Evolutionary conservation across 92 coral and sea anemone genomes (phyloP).

Genomic region (Parazoanthus darwini): DNA sequence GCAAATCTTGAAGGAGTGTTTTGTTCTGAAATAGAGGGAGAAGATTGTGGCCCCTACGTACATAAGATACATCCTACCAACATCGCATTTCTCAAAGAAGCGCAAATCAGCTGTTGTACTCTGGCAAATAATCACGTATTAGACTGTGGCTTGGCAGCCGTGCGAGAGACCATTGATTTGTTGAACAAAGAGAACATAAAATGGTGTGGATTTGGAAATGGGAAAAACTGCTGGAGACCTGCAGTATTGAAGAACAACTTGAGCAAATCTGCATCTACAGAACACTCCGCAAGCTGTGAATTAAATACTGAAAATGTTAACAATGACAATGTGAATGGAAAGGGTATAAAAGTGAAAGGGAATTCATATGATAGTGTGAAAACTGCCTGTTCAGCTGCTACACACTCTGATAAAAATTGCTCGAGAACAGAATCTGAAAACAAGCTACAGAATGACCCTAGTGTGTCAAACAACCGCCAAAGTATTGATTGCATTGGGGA

Average conservation of each 20-base stretch:
- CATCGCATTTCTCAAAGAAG: slow-evolving; percentile 30
- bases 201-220: slow-evolving; percentile 41
- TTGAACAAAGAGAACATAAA: slow-evolving; percentile 37
- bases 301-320: background rate
- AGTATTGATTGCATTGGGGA: background rate
- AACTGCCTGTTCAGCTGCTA: background rate
- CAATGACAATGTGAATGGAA: background rate
- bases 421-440: background rate
- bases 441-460: background rate
- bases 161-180: slow-evolving; percentile 25
- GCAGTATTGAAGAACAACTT: slow-evolving; percentile 3
- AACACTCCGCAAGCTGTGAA: background rate
- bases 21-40: background rate
- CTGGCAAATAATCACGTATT: slow-evolving; percentile 31
- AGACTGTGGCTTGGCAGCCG: slow-evolving; percentile 28
- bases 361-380: background rate
- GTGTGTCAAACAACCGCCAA: background rate
- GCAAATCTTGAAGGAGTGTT: slow-evolving; percentile 40
- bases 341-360: background rate
- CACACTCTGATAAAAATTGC: background rate
- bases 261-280: background rate
- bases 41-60: background rate
- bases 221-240: slow-evolving; percentile 33
- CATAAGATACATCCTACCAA: slow-evolving; percentile 32
- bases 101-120: slow-evolving; percentile 21